phyloP scores from a whole-genome alignment of 2,888 invertebrate species.

The Volucella zonaria region DNA sequence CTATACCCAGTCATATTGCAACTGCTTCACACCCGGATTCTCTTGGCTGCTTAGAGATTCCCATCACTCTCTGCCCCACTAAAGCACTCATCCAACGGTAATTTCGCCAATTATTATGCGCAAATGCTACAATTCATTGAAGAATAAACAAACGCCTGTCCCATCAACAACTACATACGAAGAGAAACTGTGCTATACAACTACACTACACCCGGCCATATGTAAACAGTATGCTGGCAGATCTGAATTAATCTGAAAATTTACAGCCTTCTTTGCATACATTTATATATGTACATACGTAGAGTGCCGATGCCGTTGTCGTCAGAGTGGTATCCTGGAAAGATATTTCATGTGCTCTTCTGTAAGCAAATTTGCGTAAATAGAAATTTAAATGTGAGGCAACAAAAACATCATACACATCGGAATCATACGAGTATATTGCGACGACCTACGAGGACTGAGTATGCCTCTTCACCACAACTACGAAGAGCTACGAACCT shows the following conservation, averaged over 20 bases:
- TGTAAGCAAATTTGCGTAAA: conserved; percentile 12
- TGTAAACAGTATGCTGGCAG: conserved; percentile 3
- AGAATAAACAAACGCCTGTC: conserved; percentile 11
- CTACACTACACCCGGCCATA: too few relatives aligned
- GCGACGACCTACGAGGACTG: too few relatives aligned
- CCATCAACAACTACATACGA: neutral
- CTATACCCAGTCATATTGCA: too few relatives aligned
- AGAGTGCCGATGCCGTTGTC: neutral
- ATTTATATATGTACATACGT: too few relatives aligned
- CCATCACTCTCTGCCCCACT: neutral
- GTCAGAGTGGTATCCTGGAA: neutral
- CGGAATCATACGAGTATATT: too few relatives aligned
- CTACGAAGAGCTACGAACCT: neutral
- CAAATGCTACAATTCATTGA: conserved; percentile 19
- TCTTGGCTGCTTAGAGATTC: too few relatives aligned
- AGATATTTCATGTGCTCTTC: conserved; percentile 1
- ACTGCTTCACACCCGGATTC: too few relatives aligned
- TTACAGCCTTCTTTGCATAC: neutral
- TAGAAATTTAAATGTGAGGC: conserved; percentile 27
- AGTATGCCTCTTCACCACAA: neutral
- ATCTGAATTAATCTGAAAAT: conserved; percentile 29
- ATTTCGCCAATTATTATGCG: conserved; percentile 24
- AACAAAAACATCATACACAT: neutral
- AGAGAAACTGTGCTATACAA: too few relatives aligned
- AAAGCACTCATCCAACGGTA: neutral